A percentile compares a stretch with the other conserved stretches of the same genome.
phyloP scores from a whole-genome alignment of 2,888 invertebrate species.

The Capitulum mitella region DNA sequence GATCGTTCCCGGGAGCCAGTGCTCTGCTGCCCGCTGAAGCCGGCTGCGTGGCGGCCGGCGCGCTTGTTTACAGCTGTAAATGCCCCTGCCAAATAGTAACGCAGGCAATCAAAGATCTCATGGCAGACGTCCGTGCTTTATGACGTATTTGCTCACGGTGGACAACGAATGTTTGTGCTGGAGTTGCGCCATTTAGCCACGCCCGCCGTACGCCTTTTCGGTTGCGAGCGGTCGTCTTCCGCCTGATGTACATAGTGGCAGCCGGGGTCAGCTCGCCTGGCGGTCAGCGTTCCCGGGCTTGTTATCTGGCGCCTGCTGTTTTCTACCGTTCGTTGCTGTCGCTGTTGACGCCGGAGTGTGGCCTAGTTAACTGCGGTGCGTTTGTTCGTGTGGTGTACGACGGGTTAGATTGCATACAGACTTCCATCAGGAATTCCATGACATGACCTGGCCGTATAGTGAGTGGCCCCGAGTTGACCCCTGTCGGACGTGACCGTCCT shows the following conservation, averaged over 20 bases:
- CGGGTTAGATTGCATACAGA: no score
- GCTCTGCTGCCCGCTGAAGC: not conserved
- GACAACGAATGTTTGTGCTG: not conserved
- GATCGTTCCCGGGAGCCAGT: no score
- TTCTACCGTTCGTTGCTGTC: not conserved
- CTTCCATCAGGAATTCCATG: no score
- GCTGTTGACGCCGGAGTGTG: not conserved
- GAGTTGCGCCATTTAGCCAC: not conserved
- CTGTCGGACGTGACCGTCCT: no score
- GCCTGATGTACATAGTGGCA: not conserved
- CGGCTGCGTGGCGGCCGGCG: not conserved
- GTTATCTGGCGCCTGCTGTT: not conserved
- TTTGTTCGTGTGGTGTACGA: not conserved
- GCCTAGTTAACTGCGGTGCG: not conserved
- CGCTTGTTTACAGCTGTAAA: not conserved
- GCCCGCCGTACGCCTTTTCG: not conserved
- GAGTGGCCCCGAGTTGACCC: no score
- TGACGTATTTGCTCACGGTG: not conserved
- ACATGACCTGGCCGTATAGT: no score
- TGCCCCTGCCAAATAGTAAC: not conserved
- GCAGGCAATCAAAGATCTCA: slow-evolving; percentile 15
- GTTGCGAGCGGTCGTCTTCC: not conserved
- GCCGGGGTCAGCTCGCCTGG: not conserved
- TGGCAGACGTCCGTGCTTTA: not conserved
- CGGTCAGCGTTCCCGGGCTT: not conserved